A percentile compares a stretch with the other conserved stretches of the same genome.
Conservation (phyloP, 2,888 invertebrate species). For the Philopedon plagiatum region DNA sequence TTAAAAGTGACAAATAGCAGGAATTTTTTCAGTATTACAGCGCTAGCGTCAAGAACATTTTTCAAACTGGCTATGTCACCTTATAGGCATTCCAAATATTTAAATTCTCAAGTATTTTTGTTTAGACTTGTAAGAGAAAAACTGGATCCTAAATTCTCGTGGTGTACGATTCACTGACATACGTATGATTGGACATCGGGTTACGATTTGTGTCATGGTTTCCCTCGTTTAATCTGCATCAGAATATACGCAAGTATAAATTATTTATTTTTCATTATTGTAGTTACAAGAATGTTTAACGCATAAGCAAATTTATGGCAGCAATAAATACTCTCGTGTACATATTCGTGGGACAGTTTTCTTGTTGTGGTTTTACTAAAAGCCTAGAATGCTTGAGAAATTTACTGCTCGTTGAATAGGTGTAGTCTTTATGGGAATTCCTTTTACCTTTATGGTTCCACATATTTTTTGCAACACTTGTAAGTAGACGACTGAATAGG, state of each 20-base stretch:
- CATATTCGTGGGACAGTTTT: too few relatives aligned
- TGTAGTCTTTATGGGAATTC: too few relatives aligned
- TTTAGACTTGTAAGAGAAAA: neutral
- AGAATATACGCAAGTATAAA: neutral
- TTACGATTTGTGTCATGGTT: neutral
- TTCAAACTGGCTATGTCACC: conserved; percentile 23
- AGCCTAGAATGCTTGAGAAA: too few relatives aligned
- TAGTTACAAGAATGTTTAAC: too few relatives aligned
- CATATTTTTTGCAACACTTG: too few relatives aligned
- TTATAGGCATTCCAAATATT: conserved; percentile 25
- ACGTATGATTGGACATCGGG: neutral
- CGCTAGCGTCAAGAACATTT: conserved; percentile 27
- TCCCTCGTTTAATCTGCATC: neutral
- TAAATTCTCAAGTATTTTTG: conserved; percentile 21
- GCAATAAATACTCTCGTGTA: too few relatives aligned
- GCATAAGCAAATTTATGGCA: too few relatives aligned
- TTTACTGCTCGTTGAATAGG: too few relatives aligned
- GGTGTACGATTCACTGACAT: neutral
- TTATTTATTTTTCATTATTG: neutral
- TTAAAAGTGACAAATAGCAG: conserved; percentile 16
- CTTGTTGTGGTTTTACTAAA: too few relatives aligned
- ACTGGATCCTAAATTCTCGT: neutral
- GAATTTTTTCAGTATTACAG: conserved; percentile 8
- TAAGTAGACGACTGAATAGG: too few relatives aligned
- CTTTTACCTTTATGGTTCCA: too few relatives aligned